These are phyloP conservation scores for Eptatretus burgeri DNA, from an alignment of 2,113 vertebrate species.

Conservation along the genomic window DNA sequence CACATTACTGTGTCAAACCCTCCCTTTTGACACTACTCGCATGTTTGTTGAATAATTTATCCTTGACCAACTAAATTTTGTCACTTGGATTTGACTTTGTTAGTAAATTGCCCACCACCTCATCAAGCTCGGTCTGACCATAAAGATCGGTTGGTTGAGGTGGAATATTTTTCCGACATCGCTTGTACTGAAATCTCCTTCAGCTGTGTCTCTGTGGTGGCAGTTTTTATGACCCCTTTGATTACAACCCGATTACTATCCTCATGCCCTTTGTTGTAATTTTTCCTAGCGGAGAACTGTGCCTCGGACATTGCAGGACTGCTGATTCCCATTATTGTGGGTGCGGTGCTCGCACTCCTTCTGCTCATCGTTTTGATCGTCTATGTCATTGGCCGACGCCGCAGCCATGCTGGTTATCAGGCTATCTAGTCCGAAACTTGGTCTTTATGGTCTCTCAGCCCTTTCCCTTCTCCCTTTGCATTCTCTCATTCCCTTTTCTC, in stretches of 20 bases:
- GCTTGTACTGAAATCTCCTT: no score
- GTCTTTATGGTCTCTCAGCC: conserved; percentile 15
- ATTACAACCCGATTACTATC: no score
- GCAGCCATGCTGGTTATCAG: conserved; percentile 90
- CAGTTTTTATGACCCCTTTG: no score
- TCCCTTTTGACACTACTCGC: no score
- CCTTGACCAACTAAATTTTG: neutral
- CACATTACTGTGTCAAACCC: no score
- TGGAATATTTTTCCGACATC: no score
- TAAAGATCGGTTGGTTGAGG: no score
- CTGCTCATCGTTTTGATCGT: conserved; percentile 70
- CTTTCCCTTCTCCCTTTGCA: conserved; percentile 15
- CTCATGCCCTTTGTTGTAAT: conserved; percentile 8
- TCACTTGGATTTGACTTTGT: neutral
- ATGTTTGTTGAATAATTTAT: neutral
- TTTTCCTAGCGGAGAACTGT: conserved; percentile 44
- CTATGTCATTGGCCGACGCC: conserved; percentile 74
- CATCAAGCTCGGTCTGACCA: no score
- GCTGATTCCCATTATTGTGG: conserved; percentile 82
- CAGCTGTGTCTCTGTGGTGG: no score
- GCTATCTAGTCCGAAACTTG: conserved; percentile 36
- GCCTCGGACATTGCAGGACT: conserved; percentile 52
- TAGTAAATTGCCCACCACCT: no score
- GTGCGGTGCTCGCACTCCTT: conserved; percentile 59
- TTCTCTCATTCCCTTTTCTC: conserved; percentile 6